Conservation (phyloP, 2,113 vertebrate genomes). For the Trochalopteron elliotii region DNA sequence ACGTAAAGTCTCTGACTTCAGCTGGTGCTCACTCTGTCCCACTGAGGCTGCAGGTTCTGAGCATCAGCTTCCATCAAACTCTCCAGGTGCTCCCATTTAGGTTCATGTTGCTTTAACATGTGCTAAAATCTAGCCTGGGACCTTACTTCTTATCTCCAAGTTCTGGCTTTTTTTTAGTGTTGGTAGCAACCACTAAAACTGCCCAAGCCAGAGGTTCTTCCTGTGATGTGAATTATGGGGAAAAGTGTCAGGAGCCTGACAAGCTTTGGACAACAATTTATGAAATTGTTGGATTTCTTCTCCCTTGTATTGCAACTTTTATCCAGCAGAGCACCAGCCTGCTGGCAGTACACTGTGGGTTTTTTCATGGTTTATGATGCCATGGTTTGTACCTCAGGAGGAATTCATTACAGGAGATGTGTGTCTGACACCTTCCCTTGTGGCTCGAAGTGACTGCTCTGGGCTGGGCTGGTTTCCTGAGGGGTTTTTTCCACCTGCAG, state of each 20-base stretch:
- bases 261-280: background rate
- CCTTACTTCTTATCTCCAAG: background rate
- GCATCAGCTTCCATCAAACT: too few relatives aligned
- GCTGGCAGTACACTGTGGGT: fast-evolving
- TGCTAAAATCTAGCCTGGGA: background rate
- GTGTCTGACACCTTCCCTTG: background rate
- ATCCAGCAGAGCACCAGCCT: background rate
- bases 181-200: background rate
- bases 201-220: background rate
- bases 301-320: background rate
- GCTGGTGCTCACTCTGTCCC: background rate
- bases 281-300: background rate
- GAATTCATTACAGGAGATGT: background rate
- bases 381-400: background rate
- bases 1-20: fast-evolving
- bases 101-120: fast-evolving
- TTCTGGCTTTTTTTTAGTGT: background rate
- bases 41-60: background rate
- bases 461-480: background rate
- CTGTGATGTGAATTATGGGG: background rate
- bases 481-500: background rate
- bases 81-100: background rate
- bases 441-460: background rate
- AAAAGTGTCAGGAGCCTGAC: background rate
- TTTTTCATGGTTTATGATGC: background rate